phyloP scores from a whole-genome alignment of 2,113 vertebrate species.

The Tamias sibiricus region DNA sequence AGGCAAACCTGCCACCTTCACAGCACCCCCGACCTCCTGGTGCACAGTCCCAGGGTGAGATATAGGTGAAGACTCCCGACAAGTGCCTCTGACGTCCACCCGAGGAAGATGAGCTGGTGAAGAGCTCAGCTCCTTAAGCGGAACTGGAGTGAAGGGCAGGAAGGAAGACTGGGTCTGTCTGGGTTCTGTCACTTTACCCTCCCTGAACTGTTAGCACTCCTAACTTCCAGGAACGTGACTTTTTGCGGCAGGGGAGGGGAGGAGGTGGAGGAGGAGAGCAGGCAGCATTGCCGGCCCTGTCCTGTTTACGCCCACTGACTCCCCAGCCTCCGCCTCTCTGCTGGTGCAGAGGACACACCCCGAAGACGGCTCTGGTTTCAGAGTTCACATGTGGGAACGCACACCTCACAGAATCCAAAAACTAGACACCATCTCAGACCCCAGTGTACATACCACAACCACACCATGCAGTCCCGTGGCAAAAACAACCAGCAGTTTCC shows the following conservation, averaged over 20 bases:
- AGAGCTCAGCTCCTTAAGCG: rapidly evolving
- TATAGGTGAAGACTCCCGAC: background rate
- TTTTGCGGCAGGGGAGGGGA: rapidly evolving
- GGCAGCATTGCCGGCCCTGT: rapidly evolving
- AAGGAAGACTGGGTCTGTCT: background rate
- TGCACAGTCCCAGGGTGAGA: background rate
- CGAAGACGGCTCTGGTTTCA: background rate
- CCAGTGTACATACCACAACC: background rate
- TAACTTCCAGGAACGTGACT: rapidly evolving
- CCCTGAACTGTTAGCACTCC: rapidly evolving
- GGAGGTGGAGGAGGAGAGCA: too few relatives aligned
- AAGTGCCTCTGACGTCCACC: background rate
- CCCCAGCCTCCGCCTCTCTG: rapidly evolving
- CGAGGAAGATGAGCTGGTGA: background rate
- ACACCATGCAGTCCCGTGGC: background rate
- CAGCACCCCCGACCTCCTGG: background rate
- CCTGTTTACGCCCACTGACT: rapidly evolving
- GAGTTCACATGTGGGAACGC: rapidly evolving
- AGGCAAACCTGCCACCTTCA: background rate
- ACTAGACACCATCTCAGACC: background rate
- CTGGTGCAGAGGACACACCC: rapidly evolving
- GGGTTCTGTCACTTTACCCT: too few relatives aligned
- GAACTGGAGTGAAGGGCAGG: too few relatives aligned
- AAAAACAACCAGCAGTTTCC: background rate
- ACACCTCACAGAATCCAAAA: background rate